Percentiles rank a stretch among this genome's conserved stretches.
phyloP scores from a whole-genome alignment of 2,888 invertebrate species.

The Pocota personata region DNA sequence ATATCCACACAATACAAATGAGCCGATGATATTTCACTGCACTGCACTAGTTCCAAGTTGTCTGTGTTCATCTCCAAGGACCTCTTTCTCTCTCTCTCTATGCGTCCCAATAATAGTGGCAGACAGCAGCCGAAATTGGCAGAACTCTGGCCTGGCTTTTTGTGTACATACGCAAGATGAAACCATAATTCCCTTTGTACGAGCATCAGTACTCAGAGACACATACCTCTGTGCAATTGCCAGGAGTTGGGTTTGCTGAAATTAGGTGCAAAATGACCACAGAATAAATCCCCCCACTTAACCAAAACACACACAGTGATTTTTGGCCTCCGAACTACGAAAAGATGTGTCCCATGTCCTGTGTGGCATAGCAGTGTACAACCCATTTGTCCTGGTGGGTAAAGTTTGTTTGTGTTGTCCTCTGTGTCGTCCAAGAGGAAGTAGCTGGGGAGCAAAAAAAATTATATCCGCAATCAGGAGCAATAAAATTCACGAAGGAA shows the following conservation, averaged over 20 bases:
- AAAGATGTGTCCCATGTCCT: constrained; percentile 28
- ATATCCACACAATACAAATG: constrained; percentile 73
- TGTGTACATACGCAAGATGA: constrained; percentile 68
- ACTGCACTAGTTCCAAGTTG: constrained; percentile 46
- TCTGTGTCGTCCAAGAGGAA: constrained; percentile 24
- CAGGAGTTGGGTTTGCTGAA: constrained; percentile 68
- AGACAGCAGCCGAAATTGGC: constrained; percentile 63
- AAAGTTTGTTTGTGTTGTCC: constrained; percentile 46
- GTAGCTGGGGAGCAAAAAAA: constrained; percentile 50
- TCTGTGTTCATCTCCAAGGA: constrained; percentile 53
- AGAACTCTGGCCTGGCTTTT: constrained; percentile 51
- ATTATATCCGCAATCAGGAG: constrained; percentile 72
- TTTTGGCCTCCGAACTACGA: constrained; percentile 57
- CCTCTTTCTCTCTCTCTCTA: neutral
- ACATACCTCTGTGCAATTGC: constrained; percentile 27
- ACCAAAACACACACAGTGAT: constrained; percentile 44
- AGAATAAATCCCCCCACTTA: constrained; percentile 73
- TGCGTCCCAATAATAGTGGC: constrained; percentile 20
- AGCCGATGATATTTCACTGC: constrained; percentile 72
- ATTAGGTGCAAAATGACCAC: constrained; percentile 81
- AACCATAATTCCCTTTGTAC: constrained; percentile 69
- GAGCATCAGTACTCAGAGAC: constrained; percentile 41
- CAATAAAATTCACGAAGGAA: constrained; percentile 72
- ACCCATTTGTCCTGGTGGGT: neutral
- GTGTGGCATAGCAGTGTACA: neutral